Percentiles rank a stretch among this genome's conserved stretches.
Evolutionary conservation across 2,888 invertebrate genomes (phyloP).

Genomic region (Phalangium opilio): DNA sequence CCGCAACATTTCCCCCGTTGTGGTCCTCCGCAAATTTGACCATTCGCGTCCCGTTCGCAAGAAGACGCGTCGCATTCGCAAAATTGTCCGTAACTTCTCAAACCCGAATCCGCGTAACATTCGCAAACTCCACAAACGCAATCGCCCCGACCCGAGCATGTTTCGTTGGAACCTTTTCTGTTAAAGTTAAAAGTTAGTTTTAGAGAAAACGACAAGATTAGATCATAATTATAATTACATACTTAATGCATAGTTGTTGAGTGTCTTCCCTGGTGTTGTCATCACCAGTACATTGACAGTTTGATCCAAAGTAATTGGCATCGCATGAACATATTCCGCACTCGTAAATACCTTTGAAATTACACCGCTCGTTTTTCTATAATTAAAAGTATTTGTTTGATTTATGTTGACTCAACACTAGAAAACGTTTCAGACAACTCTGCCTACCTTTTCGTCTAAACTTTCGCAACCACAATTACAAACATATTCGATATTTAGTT

Average conservation of each 20-base stretch:
- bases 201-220: no score
- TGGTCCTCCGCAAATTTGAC: conserved; percentile 38
- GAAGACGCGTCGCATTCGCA: conserved; percentile 95
- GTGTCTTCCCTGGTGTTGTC: conserved; percentile 13
- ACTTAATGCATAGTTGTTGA: conserved; percentile 13
- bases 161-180: conserved; percentile 21
- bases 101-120: neutral
- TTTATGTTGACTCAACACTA: no score
- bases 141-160: conserved; percentile 69
- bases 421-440: neutral
- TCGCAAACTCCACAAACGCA: conserved; percentile 80
- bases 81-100: conserved; percentile 40
- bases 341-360: conserved; percentile 55
- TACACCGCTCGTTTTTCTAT: neutral
- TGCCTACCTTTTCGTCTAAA: conserved; percentile 38
- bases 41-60: conserved; percentile 53
- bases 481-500: conserved; percentile 72
- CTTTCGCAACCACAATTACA: conserved; percentile 90
- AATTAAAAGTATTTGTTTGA: no score
- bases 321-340: conserved; percentile 84
- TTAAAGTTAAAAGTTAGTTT: no score
- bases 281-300: conserved; percentile 24
- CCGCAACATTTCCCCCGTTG: conserved; percentile 50
- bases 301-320: conserved; percentile 49
- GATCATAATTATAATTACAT: neutral